These are phyloP conservation scores for Agrotis clavis DNA, from an alignment of 2,888 invertebrate species.

Conservation along the genomic window DNA sequence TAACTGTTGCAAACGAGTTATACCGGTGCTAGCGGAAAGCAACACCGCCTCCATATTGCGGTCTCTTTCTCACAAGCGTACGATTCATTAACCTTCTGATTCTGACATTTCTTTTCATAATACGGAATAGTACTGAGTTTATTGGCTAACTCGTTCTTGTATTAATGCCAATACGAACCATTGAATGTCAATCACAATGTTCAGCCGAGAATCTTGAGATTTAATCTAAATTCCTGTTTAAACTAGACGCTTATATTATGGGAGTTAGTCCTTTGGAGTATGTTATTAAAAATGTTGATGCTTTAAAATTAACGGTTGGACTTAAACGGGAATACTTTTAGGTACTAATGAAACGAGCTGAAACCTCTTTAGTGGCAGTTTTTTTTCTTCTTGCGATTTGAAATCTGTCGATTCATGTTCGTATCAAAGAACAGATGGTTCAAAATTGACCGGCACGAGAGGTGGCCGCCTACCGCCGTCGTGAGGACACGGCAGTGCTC, in stretches of 20 bases:
- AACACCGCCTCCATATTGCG: constrained; percentile 81
- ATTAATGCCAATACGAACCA: constrained; percentile 39
- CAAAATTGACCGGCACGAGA: not conserved
- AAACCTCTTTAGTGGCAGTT: too few species aligned
- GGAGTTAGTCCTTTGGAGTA: not conserved
- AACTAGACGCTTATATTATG: constrained; percentile 8
- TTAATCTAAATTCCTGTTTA: constrained; percentile 42
- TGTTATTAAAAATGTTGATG: not conserved
- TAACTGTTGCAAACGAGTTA: constrained; percentile 82
- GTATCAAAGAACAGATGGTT: not conserved
- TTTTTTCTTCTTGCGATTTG: not conserved
- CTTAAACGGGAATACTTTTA: not conserved
- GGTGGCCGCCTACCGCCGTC: too few species aligned
- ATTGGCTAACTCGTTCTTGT: constrained; percentile 55
- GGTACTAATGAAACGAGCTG: too few species aligned
- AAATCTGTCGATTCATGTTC: too few species aligned
- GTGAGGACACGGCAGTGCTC: too few species aligned
- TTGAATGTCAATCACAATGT: constrained; percentile 46
- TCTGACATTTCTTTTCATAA: constrained; percentile 76
- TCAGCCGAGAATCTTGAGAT: constrained; percentile 19
- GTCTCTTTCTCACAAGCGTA: constrained; percentile 78
- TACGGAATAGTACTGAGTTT: constrained; percentile 61
- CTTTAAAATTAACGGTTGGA: not conserved
- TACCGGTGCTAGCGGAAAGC: constrained; percentile 74
- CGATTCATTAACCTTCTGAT: constrained; percentile 79